Percentiles rank a stretch among this genome's conserved stretches.
phyloP scores from a whole-genome alignment of 2,888 invertebrate genomes.

The Sipha maydis region DNA sequence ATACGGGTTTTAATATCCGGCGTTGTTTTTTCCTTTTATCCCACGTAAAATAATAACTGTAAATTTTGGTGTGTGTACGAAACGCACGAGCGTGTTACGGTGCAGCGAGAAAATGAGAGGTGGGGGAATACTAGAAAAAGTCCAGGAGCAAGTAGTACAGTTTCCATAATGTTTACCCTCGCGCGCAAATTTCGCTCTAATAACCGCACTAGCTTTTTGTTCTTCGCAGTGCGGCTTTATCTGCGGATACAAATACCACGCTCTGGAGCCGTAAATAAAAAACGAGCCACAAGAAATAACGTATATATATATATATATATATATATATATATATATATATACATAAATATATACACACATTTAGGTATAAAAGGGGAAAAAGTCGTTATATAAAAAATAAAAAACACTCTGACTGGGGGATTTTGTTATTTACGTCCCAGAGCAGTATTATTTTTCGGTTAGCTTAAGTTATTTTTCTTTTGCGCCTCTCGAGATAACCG shows the following conservation, averaged over 20 bases:
- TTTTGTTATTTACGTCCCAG: conserved; percentile 53
- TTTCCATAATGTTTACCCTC: conserved; percentile 32
- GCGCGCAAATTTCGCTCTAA: conserved; percentile 53
- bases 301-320: background rate
- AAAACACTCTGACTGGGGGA: conserved; percentile 27
- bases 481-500: conserved; percentile 46
- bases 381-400: conserved; percentile 26
- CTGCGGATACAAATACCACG: conserved; percentile 5
- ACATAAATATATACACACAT: background rate
- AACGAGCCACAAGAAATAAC: background rate
- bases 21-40: background rate
- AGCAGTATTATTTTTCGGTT: conserved; percentile 58
- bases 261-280: conserved; percentile 35
- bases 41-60: background rate
- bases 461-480: conserved; percentile 56
- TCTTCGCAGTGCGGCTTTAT: conserved; percentile 14
- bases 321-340: background rate
- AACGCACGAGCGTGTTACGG: background rate
- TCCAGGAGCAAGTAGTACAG: background rate
- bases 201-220: conserved; percentile 46
- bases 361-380: background rate
- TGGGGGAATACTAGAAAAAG: background rate
- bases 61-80: background rate
- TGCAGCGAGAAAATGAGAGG: too few relatives aligned
- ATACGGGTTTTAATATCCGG: too few relatives aligned